Evolutionary conservation across 2,797 vertebrate genomes (phyloP).

Genomic region (Sebastes vulpes): DNA sequence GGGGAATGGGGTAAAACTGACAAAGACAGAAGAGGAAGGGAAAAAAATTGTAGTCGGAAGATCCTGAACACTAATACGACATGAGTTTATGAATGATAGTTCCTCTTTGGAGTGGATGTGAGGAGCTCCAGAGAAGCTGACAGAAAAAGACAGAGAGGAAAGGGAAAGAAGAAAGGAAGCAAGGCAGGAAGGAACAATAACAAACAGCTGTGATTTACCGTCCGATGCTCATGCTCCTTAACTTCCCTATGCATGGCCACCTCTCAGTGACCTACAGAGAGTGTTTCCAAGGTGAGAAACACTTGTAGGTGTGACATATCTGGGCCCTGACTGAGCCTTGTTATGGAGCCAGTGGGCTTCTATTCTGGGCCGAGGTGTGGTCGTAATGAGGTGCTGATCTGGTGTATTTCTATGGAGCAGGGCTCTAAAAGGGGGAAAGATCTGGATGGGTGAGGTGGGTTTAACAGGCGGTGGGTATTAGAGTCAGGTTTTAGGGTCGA

Average conservation of each 20-base stretch:
- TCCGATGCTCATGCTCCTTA: slow-evolving; percentile 5
- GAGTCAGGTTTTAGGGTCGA: slow-evolving; percentile 50
- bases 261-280: slow-evolving; percentile 46
- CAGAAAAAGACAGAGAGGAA: not conserved
- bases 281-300: slow-evolving; percentile 50
- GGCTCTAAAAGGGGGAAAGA: slow-evolving; percentile 36
- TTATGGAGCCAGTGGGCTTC: slow-evolving; percentile 51
- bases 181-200: slow-evolving; percentile 39
- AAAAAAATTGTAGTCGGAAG: slow-evolving; percentile 15
- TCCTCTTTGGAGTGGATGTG: slow-evolving; percentile 59
- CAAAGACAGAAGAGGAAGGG: slow-evolving; percentile 16
- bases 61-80: slow-evolving; percentile 55
- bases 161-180: slow-evolving; percentile 40
- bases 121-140: slow-evolving; percentile 48
- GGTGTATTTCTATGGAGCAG: slow-evolving; percentile 47
- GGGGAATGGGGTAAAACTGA: slow-evolving; percentile 19
- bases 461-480: slow-evolving; percentile 40
- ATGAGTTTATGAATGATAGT: slow-evolving; percentile 60
- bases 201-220: slow-evolving; percentile 41
- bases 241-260: slow-evolving; percentile 23
- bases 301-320: slow-evolving; percentile 59
- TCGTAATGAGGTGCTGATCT: slow-evolving; percentile 66
- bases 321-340: slow-evolving; percentile 50
- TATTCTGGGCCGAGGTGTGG: slow-evolving; percentile 64
- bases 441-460: slow-evolving; percentile 52